Evolutionary conservation across 2,888 invertebrate species (phyloP).

Genomic region (Tupiocoris notatus): DNA sequence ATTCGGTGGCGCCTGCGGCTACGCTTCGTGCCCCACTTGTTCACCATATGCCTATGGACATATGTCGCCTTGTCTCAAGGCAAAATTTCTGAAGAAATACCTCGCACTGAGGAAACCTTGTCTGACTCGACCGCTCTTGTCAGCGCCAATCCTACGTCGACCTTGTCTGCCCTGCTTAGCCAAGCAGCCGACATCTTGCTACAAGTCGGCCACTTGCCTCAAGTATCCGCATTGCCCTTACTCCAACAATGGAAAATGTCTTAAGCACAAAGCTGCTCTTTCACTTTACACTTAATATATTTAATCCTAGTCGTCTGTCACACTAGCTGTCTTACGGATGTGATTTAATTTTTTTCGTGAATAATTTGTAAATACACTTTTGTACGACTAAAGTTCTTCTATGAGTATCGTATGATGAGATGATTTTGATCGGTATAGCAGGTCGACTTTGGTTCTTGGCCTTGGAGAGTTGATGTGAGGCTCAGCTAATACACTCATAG

Average conservation of each 20-base stretch:
- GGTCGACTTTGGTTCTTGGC: too few relatives aligned
- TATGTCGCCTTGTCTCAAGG: slow-evolving; percentile 7
- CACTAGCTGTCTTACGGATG: too few relatives aligned
- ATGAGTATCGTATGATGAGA: too few relatives aligned
- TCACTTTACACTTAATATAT: slow-evolving; percentile 13
- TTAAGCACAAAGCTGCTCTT: slow-evolving; percentile 31
- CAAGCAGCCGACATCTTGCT: slow-evolving; percentile 14
- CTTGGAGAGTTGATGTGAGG: too few relatives aligned
- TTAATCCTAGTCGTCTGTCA: too few relatives aligned
- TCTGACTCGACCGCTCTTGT: too few relatives aligned
- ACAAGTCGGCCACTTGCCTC: slow-evolving; percentile 4
- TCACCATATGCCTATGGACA: slow-evolving; percentile 6
- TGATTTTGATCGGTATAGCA: too few relatives aligned
- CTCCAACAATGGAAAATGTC: slow-evolving; percentile 8
- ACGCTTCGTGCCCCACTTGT: not conserved
- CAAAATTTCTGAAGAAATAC: slow-evolving; percentile 12
- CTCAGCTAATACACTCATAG: too few relatives aligned
- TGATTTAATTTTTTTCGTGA: too few relatives aligned
- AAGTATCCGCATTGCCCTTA: slow-evolving; percentile 39
- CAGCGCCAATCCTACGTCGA: not conserved
- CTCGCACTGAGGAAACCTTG: slow-evolving; percentile 26
- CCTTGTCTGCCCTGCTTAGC: slow-evolving; percentile 5
- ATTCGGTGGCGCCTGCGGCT: not conserved
- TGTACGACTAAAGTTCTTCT: too few relatives aligned
- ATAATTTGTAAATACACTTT: too few relatives aligned